These are phyloP conservation scores for Frankliniella intonsa DNA, from an alignment of 2,888 invertebrate species.

Conservation along the genomic window DNA sequence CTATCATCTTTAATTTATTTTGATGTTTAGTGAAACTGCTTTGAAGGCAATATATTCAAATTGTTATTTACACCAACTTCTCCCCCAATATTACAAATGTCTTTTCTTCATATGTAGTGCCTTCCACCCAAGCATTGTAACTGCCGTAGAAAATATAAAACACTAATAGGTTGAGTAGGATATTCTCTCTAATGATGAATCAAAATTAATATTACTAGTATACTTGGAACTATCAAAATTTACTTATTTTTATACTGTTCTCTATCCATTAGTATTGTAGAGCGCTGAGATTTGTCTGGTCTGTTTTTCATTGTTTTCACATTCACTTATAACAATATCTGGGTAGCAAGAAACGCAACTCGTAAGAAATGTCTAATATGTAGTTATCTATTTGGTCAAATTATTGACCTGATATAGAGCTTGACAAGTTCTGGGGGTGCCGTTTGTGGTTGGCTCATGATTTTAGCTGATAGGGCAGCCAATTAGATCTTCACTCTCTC, in stretches of 20 bases:
- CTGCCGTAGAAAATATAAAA: background rate
- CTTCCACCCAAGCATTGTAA: background rate
- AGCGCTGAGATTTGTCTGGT: background rate
- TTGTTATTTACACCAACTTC: no score
- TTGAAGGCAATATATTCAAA: background rate
- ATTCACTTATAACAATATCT: no score
- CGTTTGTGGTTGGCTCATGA: no score
- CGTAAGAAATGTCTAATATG: no score
- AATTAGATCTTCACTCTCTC: no score
- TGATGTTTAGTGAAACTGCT: background rate
- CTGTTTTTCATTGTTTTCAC: background rate
- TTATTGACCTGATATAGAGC: no score
- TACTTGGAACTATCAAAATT: background rate
- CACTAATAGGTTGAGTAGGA: background rate
- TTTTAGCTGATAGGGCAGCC: no score
- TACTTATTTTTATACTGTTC: slow-evolving; percentile 11
- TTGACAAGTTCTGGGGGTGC: no score
- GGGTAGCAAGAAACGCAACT: no score
- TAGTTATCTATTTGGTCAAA: no score
- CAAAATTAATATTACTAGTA: slow-evolving; percentile 9
- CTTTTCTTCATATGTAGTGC: background rate
- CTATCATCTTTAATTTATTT: no score
- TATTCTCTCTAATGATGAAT: background rate
- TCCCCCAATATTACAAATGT: no score
- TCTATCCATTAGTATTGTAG: background rate